Evolutionary conservation across 2,113 vertebrate species (phyloP).

Genomic region (Callopanchax toddi): DNA sequence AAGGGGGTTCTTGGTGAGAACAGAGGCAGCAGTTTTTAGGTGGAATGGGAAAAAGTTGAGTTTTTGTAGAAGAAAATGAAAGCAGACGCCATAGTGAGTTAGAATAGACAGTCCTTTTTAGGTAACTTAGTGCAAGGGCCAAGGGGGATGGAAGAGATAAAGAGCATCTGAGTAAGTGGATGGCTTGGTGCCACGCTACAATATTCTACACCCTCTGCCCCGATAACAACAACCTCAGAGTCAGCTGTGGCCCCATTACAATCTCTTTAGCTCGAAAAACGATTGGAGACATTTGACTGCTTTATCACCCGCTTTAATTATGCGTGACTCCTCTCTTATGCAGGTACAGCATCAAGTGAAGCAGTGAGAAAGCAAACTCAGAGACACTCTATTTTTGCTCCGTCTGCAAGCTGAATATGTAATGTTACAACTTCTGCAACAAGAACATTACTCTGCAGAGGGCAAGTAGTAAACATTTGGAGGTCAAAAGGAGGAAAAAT

Average conservation of each 20-base stretch:
- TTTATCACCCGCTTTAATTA: constrained; percentile 73
- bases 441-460: constrained; percentile 4
- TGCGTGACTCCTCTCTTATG: constrained; percentile 55
- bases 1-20: constrained; percentile 34
- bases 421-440: constrained; percentile 10
- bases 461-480: constrained; percentile 17
- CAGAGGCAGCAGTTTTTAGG: constrained; percentile 34
- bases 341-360: constrained; percentile 47
- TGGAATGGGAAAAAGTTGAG: constrained; percentile 12
- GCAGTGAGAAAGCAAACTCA: constrained; percentile 21
- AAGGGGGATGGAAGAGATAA: constrained; percentile 41
- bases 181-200: constrained; percentile 33
- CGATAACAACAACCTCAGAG: constrained; percentile 25
- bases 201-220: constrained; percentile 28
- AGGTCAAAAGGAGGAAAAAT: constrained; percentile 30
- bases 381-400: constrained; percentile 5
- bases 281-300: constrained; percentile 62
- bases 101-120: constrained; percentile 65
- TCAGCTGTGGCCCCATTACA: constrained; percentile 39
- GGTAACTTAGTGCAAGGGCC: constrained; percentile 47
- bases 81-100: constrained; percentile 15
- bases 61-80: background rate
- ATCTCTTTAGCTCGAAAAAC: constrained; percentile 53
- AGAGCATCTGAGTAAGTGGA: constrained; percentile 53
- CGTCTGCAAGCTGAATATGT: constrained; percentile 14